Conservation (phyloP, 2,113 vertebrate genomes). For the Eulemur rufifrons region DNA sequence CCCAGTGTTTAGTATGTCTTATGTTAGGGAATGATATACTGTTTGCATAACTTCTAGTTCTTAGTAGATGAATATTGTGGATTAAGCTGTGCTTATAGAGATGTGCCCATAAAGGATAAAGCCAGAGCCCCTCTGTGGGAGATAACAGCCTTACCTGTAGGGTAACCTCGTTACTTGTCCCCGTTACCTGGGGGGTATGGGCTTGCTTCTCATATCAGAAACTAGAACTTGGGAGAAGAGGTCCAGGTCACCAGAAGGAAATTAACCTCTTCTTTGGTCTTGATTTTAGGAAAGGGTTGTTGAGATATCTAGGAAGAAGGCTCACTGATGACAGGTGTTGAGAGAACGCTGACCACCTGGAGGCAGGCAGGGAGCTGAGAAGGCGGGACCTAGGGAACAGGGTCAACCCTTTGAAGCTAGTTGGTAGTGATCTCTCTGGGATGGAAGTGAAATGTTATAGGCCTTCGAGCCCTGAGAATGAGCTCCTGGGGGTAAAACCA, state of each 20-base stretch:
- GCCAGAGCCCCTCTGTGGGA: neutral
- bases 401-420: neutral
- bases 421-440: neutral
- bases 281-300: neutral
- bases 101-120: neutral
- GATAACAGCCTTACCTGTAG: neutral
- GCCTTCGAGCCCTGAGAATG: neutral
- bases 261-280: neutral
- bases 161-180: neutral
- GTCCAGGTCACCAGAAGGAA: neutral
- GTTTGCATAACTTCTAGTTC: neutral
- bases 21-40: neutral
- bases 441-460: neutral
- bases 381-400: neutral
- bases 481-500: neutral
- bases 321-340: neutral
- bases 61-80: neutral
- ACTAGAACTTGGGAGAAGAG: neutral
- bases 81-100: neutral
- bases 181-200: neutral
- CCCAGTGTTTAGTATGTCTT: neutral
- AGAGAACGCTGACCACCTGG: neutral
- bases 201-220: neutral
- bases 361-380: neutral
- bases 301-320: neutral